Evolutionary conservation across 2,113 vertebrate species (phyloP).

Genomic region (Myocastor coypus): DNA sequence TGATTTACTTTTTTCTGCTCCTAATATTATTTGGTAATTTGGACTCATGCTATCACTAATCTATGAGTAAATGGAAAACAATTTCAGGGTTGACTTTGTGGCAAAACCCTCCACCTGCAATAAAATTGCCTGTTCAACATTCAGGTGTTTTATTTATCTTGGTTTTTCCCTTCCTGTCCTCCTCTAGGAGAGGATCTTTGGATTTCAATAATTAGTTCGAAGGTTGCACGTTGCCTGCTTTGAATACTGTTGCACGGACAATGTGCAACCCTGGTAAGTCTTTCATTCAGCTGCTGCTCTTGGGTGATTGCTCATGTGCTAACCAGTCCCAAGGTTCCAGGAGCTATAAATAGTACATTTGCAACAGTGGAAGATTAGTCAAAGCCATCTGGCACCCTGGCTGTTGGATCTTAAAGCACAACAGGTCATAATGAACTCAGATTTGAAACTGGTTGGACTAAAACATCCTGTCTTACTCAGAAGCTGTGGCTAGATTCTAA

Average conservation of each 20-base stretch:
- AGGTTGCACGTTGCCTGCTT: neutral
- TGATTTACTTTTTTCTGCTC: conserved; percentile 18
- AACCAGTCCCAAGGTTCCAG: neutral
- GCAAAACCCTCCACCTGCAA: neutral
- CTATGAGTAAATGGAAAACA: neutral
- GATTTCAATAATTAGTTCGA: neutral
- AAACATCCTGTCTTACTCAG: conserved; percentile 45
- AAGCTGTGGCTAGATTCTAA: conserved; percentile 34
- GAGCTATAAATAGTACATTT: conserved; percentile 35
- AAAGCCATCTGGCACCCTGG: conserved; percentile 34
- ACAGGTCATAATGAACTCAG: conserved; percentile 50
- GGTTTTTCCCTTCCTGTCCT: neutral
- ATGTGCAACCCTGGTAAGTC: neutral
- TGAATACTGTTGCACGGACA: neutral
- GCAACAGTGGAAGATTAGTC: conserved; percentile 4
- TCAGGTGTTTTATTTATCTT: neutral
- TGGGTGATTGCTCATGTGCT: conserved; percentile 23
- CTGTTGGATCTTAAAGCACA: neutral
- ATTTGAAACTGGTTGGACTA: neutral
- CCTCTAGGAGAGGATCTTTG: neutral
- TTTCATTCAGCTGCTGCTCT: conserved; percentile 23
- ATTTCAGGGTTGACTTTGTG: neutral
- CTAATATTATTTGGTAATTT: neutral
- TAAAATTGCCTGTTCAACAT: neutral
- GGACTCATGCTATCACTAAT: neutral